phyloP scores from a whole-genome alignment of 2,888 invertebrate species.

The Diarsia rubi region DNA sequence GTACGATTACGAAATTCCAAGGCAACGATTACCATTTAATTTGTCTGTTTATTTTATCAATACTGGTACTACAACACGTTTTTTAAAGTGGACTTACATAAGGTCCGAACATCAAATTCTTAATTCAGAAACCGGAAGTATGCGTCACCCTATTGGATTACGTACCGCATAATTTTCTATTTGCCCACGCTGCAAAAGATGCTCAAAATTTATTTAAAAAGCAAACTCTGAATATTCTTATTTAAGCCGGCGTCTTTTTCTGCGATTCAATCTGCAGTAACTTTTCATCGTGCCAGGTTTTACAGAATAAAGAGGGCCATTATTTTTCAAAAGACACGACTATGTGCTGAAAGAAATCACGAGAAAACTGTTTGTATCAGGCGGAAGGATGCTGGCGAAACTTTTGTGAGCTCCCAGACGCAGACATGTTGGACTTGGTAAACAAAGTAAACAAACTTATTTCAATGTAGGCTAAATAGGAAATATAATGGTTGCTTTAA shows the following conservation, averaged over 20 bases:
- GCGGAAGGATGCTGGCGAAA: slow-evolving; percentile 51
- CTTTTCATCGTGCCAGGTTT: slow-evolving; percentile 77
- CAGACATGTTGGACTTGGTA: slow-evolving; percentile 48
- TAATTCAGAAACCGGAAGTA: background rate
- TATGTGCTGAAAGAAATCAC: slow-evolving; percentile 63
- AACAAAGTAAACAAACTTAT: slow-evolving; percentile 42
- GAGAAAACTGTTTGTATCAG: slow-evolving; percentile 56
- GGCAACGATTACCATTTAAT: slow-evolving; percentile 22
- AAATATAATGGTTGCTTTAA: slow-evolving; percentile 25
- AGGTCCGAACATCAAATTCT: background rate
- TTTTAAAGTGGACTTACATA: background rate
- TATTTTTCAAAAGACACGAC: slow-evolving; percentile 72
- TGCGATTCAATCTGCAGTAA: slow-evolving; percentile 82
- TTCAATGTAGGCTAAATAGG: slow-evolving; percentile 36
- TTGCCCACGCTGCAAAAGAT: slow-evolving; percentile 40
- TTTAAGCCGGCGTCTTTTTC: slow-evolving; percentile 70
- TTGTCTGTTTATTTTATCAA: background rate
- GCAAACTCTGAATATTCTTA: slow-evolving; percentile 58
- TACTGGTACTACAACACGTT: background rate
- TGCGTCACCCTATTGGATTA: slow-evolving; percentile 20
- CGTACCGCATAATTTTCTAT: slow-evolving; percentile 45
- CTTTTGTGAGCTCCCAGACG: slow-evolving; percentile 45
- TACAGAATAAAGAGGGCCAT: slow-evolving; percentile 71
- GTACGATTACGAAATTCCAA: slow-evolving; percentile 4
- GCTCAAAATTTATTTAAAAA: slow-evolving; percentile 53